Evolutionary conservation across 2,888 invertebrate species (phyloP), one percentile per base, ranked within the genome.

Genomic region (Cataglyphis altisquamis): DNA sequence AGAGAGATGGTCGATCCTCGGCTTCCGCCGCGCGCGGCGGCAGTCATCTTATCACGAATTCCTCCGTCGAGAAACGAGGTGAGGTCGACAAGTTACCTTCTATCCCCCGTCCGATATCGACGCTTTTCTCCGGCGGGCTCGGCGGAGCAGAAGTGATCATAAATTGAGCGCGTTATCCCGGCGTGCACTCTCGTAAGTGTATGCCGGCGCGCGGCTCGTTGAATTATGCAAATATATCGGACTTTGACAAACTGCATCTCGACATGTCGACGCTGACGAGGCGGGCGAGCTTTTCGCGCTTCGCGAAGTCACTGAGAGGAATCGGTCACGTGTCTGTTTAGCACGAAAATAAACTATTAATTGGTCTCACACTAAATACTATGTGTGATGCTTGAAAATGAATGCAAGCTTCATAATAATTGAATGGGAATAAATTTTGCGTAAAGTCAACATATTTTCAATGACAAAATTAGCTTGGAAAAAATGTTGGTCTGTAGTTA

Each of bases 181-280:
- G 60, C 70, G 78, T 77, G 55, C 77, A 41, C 39, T 77, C 77
- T 77, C 55, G 77, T 70, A 70, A 80, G 70, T 70, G 68, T 78
- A 68, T 4, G 36, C 78, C 78, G 45, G 70, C 78, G 48, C 78
- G 48, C 78, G 48, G 60, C 78, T 70, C 78, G 70, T 80, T 80
- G 78, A 80, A 80, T 80, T 80, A 80, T 80, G 78, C 70, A 80
- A 70, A 80, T 80, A 62, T 60, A 48, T 80, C 36, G 60, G 70
- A 80, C 78, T 70, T 70, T 80, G 78, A 80, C 70, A 80, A 80
- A 80, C 78, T 60, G 78, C 78, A 80, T 70, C 78, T 80, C 70
- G 70, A 70, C 78, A 70, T 48, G 78, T 70, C 45, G 70, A 4
- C 45, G 39, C 70, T 78, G 78, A 78, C 12, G 70, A 60, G 36